Evolutionary conservation across 2,888 invertebrate genomes (phyloP).

Genomic region (Perdita meconis): DNA sequence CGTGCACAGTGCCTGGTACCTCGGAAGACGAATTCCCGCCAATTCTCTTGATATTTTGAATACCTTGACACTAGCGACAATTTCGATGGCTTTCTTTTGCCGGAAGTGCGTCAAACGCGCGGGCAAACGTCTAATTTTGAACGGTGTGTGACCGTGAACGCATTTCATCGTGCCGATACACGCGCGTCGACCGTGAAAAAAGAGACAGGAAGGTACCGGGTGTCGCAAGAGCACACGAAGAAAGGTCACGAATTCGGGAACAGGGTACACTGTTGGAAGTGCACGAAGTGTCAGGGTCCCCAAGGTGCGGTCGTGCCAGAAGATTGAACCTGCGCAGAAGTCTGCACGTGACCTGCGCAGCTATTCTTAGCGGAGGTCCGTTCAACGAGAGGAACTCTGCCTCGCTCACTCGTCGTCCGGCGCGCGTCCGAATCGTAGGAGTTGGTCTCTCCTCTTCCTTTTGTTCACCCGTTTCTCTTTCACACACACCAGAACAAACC

Average conservation of each 20-base stretch:
- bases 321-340: conserved; percentile 77
- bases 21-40: conserved; percentile 58
- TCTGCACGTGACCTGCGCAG: conserved; percentile 81
- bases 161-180: conserved; percentile 25
- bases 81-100: conserved; percentile 22
- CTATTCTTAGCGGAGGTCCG: conserved; percentile 83
- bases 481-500: conserved; percentile 56
- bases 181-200: conserved; percentile 52
- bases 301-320: conserved; percentile 64
- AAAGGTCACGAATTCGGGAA: conserved; percentile 69
- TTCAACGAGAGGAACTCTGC: conserved; percentile 76
- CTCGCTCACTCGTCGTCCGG: conserved; percentile 86
- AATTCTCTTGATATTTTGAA: conserved; percentile 44
- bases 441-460: conserved; percentile 76
- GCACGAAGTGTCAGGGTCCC: conserved; percentile 74
- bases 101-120: conserved; percentile 58
- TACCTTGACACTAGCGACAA: conserved; percentile 48
- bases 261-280: conserved; percentile 59
- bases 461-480: conserved; percentile 75
- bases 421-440: conserved; percentile 85
- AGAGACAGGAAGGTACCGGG: conserved; percentile 15
- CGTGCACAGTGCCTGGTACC: too few relatives aligned
- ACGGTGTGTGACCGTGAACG: conserved; percentile 28
- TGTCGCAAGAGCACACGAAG: conserved; percentile 53
- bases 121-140: conserved; percentile 44